These are phyloP conservation scores for Turdus rufiventris DNA, from an alignment of 2,113 vertebrate species.

Conservation along the genomic window DNA sequence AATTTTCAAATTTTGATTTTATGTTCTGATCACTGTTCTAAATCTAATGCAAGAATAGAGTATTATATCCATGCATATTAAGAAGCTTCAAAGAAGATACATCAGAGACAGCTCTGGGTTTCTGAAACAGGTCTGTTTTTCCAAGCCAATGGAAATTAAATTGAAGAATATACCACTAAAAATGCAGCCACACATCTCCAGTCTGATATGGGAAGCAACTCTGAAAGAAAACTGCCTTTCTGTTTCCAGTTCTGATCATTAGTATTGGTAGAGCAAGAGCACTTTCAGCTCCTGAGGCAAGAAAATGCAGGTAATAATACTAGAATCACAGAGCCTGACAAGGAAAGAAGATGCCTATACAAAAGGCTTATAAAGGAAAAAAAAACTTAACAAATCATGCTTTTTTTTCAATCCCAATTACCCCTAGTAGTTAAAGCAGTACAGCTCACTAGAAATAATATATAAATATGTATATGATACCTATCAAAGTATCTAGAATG, in stretches of 20 bases:
- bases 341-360: not conserved
- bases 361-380: not conserved
- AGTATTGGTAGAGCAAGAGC: not conserved
- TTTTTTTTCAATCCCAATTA: not conserved
- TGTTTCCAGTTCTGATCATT: not conserved
- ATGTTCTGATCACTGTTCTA: not conserved
- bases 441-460: not conserved
- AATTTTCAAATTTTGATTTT: not conserved
- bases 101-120: not conserved
- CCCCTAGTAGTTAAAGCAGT: not conserved
- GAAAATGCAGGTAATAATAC: not conserved
- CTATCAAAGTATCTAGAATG: not conserved
- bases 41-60: not conserved
- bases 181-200: not conserved
- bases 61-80: not conserved
- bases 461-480: not conserved
- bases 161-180: not conserved
- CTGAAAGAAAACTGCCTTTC: not conserved
- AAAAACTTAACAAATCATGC: accelerated
- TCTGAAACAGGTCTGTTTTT: not conserved
- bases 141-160: not conserved
- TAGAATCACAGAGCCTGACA: not conserved
- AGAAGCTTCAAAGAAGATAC: not conserved
- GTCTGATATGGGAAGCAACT: not conserved
- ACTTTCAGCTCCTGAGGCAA: not conserved